These are phyloP conservation scores for Neodon shergylaensis DNA, from an alignment of 2,113 vertebrate genomes.

Conservation along the genomic window DNA sequence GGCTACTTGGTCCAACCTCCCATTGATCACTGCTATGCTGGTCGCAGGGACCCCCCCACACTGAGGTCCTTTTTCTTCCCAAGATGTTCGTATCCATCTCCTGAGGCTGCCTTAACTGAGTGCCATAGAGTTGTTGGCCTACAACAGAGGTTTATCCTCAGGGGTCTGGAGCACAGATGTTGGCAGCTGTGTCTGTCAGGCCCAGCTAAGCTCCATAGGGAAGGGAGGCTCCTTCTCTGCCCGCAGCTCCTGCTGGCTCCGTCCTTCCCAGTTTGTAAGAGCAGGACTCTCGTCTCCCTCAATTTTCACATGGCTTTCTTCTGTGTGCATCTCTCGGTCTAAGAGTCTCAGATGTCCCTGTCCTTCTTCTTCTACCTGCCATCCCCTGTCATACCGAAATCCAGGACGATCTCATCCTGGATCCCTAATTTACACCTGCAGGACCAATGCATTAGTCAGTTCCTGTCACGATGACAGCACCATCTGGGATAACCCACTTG, in stretches of 20 bases:
- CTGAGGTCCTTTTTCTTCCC: neutral
- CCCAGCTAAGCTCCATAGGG: neutral
- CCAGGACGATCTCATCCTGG: neutral
- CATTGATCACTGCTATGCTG: neutral
- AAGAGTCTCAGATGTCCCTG: neutral
- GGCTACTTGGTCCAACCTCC: neutral
- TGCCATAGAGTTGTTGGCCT: neutral
- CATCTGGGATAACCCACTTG: neutral
- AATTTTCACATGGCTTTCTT: neutral
- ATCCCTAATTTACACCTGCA: neutral
- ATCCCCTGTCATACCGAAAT: neutral
- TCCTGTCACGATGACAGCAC: neutral
- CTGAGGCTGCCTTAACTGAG: neutral
- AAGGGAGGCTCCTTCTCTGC: no score
- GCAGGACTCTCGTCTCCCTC: neutral
- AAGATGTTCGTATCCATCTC: no score
- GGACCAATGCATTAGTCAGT: neutral
- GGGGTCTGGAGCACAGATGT: neutral
- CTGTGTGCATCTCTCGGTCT: neutral
- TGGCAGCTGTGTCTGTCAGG: neutral
- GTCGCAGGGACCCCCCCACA: neutral
- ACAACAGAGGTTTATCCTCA: neutral
- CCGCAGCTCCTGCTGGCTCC: neutral
- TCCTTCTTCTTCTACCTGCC: neutral
- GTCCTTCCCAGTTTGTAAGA: neutral